These are phyloP conservation scores for Pectinophora gossypiella DNA, from an alignment of 1,140 invertebrate species.

Conservation along the genomic window DNA sequence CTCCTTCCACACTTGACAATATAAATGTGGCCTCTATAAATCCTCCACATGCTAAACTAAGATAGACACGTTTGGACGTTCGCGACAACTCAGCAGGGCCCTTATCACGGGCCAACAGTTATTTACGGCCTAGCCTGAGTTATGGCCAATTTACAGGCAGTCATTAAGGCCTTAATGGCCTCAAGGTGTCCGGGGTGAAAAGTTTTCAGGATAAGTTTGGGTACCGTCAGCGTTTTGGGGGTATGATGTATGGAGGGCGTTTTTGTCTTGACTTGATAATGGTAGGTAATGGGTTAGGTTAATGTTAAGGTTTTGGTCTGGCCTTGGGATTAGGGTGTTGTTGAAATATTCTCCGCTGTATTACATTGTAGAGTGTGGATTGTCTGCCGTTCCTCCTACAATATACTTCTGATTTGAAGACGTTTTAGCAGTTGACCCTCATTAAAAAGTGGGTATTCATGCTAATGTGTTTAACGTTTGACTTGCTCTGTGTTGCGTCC, in stretches of 20 bases:
- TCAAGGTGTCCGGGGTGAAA: conserved; percentile 46
- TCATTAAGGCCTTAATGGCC: conserved; percentile 70
- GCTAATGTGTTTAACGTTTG: no score
- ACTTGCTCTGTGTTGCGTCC: no score
- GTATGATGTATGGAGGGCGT: conserved; percentile 1
- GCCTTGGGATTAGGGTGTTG: no score
- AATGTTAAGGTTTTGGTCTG: no score
- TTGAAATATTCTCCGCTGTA: no score
- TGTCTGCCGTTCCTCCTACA: no score
- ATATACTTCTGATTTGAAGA: no score
- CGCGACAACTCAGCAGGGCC: conserved; percentile 33
- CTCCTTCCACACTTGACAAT: background rate
- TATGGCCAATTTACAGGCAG: conserved; percentile 55
- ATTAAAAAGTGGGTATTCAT: no score
- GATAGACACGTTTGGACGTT: conserved; percentile 31
- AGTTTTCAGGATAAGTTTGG: conserved; percentile 50
- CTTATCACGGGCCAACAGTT: conserved; percentile 35
- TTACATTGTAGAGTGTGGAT: no score
- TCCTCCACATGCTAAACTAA: conserved; percentile 35
- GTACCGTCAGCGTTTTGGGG: conserved; percentile 39
- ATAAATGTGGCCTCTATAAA: conserved; percentile 18
- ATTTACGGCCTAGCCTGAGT: conserved; percentile 43
- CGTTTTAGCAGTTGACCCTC: no score
- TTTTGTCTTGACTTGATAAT: conserved; percentile 3
- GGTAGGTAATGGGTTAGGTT: background rate